Evolutionary conservation across 2,888 invertebrate genomes (phyloP), one percentile per base, ranked within the genome.

Genomic region (Dynastes tityus): DNA sequence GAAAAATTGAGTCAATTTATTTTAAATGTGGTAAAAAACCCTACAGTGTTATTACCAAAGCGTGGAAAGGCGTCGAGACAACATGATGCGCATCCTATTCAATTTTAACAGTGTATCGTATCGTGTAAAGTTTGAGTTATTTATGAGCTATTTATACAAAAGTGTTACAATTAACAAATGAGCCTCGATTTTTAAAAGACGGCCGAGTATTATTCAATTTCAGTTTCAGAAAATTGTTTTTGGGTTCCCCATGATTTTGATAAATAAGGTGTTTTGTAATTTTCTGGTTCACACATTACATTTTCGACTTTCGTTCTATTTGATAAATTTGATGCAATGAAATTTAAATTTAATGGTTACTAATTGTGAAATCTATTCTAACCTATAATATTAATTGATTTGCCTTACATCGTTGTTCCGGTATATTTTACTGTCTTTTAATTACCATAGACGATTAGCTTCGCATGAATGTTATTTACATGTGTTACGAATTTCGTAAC

Each of bases 81-180:
- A 13, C 1, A 2, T 16, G 8, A 45, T 4, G n/a, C 29, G 9
- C 5, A 8, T 16, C 58, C 8, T 22, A 67, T 63, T 11, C 11
- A 32, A 22, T 16, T 51, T 76, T 55, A 51, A 74, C 73, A 64
- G 78, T 73, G 79, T 76, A 79, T 45, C 11, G 40, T 53, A 68
- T 76, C 77, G 67, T 45, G 73, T 64, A 67, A 45, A 40, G 74
- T 79, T 81, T 79, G 79, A 77, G 82, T 83, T 82, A 83, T 83
- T 83, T 83, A 83, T 82, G 75, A 80, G 77, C 78, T 82, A 81
- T 82, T 82, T 83, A 82, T 83, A 82, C 82, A 82, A 82, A 83
- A 83, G 80, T 82, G 82, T 81, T 83, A 83, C 83, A 83, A 83
- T 83, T 83, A 82, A 83, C 83, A 83, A 83, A 83, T 83, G 82